phyloP scores from a whole-genome alignment of 2,113 vertebrate species.

The Tachycineta bicolor region DNA sequence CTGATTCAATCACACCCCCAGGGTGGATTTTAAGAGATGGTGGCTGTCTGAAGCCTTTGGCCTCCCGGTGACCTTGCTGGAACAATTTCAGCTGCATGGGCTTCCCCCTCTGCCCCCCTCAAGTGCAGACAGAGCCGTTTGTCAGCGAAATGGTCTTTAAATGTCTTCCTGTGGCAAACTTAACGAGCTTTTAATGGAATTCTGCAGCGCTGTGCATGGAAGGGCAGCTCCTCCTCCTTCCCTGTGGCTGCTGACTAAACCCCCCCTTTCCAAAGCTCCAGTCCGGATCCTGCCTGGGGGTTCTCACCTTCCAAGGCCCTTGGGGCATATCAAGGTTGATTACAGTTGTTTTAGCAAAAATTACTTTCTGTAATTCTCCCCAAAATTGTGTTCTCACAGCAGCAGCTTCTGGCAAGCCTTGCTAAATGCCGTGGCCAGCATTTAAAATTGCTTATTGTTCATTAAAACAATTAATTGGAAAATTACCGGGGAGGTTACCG shows the following conservation, averaged over 20 bases:
- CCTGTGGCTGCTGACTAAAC: neutral
- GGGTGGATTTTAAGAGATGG: neutral
- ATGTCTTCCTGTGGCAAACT: neutral
- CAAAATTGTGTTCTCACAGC: neutral
- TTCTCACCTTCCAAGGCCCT: neutral
- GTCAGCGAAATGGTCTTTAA: slow-evolving; percentile 3
- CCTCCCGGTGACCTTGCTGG: slow-evolving; percentile 19
- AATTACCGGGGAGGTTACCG: neutral
- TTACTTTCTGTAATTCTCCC: neutral
- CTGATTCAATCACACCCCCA: neutral
- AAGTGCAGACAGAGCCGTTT: neutral
- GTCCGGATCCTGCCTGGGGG: neutral
- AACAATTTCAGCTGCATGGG: neutral
- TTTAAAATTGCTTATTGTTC: neutral
- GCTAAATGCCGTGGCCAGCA: neutral
- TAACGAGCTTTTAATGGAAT: slow-evolving; percentile 29
- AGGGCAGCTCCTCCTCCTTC: neutral
- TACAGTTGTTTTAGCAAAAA: neutral
- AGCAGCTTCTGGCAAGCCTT: neutral
- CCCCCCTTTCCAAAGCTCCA: neutral
- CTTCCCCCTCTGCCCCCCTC: neutral
- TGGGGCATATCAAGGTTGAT: neutral
- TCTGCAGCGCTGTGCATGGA: neutral
- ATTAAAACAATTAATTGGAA: neutral
- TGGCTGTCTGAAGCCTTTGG: neutral